Conservation (phyloP, 2,888 invertebrate species). For the Tortrix viridana region DNA sequence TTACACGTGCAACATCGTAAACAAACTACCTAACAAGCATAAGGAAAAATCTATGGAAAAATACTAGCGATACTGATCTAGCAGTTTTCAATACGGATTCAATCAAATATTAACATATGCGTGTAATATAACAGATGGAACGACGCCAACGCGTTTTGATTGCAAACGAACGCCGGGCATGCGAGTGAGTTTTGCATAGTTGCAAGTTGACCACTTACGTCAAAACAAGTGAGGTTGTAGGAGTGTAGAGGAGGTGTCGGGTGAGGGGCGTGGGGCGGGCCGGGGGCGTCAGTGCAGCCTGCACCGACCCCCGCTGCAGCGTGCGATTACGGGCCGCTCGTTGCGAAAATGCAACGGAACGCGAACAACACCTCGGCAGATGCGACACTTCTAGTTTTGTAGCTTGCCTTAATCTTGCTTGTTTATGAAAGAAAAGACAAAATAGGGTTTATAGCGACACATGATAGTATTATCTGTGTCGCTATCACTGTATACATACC, state of each 20-base stretch:
- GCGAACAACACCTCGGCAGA: background rate
- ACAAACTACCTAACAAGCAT: constrained; percentile 3
- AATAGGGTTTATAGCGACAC: too few species aligned
- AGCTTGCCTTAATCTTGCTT: too few species aligned
- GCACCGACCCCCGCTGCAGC: constrained; percentile 64
- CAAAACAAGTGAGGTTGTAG: constrained; percentile 77
- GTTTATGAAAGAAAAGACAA: too few species aligned
- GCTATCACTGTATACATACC: too few species aligned
- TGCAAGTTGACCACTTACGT: constrained; percentile 78
- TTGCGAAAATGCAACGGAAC: constrained; percentile 17
- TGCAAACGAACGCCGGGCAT: constrained; percentile 22
- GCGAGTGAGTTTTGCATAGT: constrained; percentile 71
- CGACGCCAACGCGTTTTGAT: constrained; percentile 27
- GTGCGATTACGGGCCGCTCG: constrained; percentile 36
- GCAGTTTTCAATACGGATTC: constrained; percentile 21
- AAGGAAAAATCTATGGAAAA: constrained; percentile 24
- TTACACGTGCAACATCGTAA: background rate
- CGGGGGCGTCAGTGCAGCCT: constrained; percentile 72
- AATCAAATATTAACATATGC: constrained; percentile 28
- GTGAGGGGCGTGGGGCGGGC: constrained; percentile 66
- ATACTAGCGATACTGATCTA: constrained; percentile 18
- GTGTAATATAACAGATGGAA: constrained; percentile 24
- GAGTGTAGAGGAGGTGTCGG: constrained; percentile 49
- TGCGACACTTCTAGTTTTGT: too few species aligned
- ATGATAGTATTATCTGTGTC: too few species aligned